Conservation (phyloP, 2,113 vertebrate genomes). For the Lucifuga dentata region DNA sequence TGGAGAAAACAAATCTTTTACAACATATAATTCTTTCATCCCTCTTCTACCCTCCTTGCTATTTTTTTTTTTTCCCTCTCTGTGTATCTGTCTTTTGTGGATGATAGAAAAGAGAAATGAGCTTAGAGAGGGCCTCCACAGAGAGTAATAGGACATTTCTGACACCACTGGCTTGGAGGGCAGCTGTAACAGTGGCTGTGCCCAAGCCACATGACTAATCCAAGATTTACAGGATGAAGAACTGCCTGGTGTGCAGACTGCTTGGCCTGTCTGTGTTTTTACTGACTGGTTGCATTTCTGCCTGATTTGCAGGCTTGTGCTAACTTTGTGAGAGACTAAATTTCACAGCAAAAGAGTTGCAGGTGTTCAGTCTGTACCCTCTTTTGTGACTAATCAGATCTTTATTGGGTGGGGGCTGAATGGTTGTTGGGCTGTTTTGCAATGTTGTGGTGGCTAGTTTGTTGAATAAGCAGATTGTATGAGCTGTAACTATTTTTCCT, state of each 20-base stretch:
- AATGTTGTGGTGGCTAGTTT: constrained; percentile 1
- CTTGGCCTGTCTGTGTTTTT: constrained; percentile 35
- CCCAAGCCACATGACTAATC: constrained; percentile 74
- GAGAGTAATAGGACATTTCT: constrained; percentile 73
- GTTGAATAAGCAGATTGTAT: constrained; percentile 1
- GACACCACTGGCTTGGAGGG: constrained; percentile 59
- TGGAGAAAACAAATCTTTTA: no score
- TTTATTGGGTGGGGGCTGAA: constrained; percentile 1
- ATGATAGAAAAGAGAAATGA: constrained; percentile 42
- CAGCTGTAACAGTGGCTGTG: constrained; percentile 69
- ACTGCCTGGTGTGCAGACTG: constrained; percentile 30
- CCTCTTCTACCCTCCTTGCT: no score
- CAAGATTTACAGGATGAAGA: constrained; percentile 60
- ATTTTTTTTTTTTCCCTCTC: no score
- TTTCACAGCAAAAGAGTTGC: constrained; percentile 1
- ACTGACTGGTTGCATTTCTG: constrained; percentile 31
- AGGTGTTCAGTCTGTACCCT: constrained; percentile 10
- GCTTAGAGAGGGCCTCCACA: constrained; percentile 68
- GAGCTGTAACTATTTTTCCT: no score
- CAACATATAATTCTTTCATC: no score
- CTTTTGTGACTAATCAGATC: constrained; percentile 30
- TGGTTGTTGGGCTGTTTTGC: constrained; percentile 7
- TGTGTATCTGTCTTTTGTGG: no score
- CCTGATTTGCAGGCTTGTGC: constrained; percentile 22
- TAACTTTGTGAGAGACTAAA: constrained; percentile 8